Base-by-base conservation (phyloP, 2,113 vertebrate species). In the Cervus canadensis region DNA sequence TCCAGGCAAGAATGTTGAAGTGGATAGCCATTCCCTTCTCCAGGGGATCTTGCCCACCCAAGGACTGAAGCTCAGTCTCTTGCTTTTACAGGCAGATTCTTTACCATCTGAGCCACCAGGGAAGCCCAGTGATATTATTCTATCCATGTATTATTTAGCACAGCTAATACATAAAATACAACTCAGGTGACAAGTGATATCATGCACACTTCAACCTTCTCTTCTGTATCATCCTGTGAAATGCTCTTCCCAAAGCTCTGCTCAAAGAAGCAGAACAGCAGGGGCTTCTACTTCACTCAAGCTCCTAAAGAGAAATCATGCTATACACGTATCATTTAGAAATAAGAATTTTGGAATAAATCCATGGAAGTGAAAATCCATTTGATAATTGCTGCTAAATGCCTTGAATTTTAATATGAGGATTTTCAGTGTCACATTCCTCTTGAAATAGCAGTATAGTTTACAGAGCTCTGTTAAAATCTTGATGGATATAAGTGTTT, bases 301-400 rank as follows among this genome's bases (percentile, higher is more conserved):
- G 6, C 79, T 88, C 64, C 50, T 76, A 60, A 83, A 62, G 82
- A 95, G 76, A 96, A 96, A 90, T 48, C 67, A 25, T 19, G 60
- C 59, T 78, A 15, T 21, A 81, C 26, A 79, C 7, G 87, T 91
- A 82, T 85, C 48, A 92, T 81, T 92, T 85, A 90, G 90, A 96
- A 96, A 84, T 60, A 92, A 84, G 43, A 71, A 59, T 78, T 78
- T 96, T 94, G 79, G 84, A 93, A 48, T 92, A 87, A 40, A 57
- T 90, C 48, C 87, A 92, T 43, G 84, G 87, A 82, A 82, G 87
- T 85, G 52, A 98, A 96, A 97, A 90, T 76, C 89, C 52, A 95
- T 92, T 96, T 94, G 79, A 76, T 90, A 95, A 96, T 97, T 90
- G 40, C 40, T 92, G 59, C 57, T 90, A 85, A 95, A 40, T 64